phyloP scores from a whole-genome alignment of 2,113 vertebrate genomes.

The Planiliza haematocheilus region DNA sequence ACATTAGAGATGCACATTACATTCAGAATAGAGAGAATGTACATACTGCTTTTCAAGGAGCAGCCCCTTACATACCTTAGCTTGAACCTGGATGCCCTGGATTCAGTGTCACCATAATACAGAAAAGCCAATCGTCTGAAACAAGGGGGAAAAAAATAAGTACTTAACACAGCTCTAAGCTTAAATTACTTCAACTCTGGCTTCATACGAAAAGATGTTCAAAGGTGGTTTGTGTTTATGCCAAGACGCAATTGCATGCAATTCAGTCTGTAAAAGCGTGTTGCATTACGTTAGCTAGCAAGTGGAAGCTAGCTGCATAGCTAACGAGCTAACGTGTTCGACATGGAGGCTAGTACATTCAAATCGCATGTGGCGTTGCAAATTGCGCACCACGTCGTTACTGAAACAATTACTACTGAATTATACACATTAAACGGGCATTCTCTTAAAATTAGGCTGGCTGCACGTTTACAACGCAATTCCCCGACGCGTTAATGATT shows the following conservation, averaged over 20 bases:
- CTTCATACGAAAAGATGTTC: too few relatives aligned
- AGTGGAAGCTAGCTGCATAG: too few relatives aligned
- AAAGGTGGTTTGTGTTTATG: too few relatives aligned
- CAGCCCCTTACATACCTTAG: conserved; percentile 65
- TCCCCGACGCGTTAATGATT: accelerated
- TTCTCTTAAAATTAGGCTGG: too few relatives aligned
- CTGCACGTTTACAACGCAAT: too few relatives aligned
- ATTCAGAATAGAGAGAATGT: neutral
- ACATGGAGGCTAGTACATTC: neutral
- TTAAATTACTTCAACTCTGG: too few relatives aligned
- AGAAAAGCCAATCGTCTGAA: conserved; percentile 15
- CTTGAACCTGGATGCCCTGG: conserved; percentile 23
- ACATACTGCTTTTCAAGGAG: conserved; percentile 21
- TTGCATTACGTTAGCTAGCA: too few relatives aligned
- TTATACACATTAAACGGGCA: too few relatives aligned
- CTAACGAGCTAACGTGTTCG: too few relatives aligned
- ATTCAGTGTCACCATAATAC: conserved; percentile 30
- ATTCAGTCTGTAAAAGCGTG: too few relatives aligned
- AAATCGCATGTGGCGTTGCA: neutral
- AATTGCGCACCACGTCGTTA: neutral
- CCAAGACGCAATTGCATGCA: too few relatives aligned
- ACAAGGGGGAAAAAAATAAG: neutral
- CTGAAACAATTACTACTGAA: too few relatives aligned
- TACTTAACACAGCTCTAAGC: neutral
- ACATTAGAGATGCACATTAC: neutral